phyloP scores from a whole-genome alignment of 2,888 invertebrate species.

The Eurois occulta region DNA sequence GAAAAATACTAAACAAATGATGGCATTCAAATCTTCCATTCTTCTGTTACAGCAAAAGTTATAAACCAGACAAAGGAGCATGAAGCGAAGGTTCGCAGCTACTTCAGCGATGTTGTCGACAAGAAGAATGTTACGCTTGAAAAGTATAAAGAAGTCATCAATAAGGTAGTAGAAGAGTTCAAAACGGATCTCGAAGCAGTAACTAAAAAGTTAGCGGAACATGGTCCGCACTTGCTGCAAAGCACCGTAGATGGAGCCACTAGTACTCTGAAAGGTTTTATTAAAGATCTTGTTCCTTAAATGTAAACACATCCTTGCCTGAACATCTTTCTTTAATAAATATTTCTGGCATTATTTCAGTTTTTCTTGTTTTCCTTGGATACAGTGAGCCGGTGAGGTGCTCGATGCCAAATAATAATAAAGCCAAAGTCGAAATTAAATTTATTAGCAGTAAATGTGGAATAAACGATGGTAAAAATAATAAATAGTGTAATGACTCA shows the following conservation, averaged over 20 bases:
- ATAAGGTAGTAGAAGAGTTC: slow-evolving; percentile 70
- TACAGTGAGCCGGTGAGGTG: too few relatives aligned
- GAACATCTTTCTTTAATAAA: not conserved
- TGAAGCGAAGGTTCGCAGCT: slow-evolving; percentile 35
- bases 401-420: too few relatives aligned
- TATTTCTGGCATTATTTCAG: not conserved
- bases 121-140: slow-evolving; percentile 60
- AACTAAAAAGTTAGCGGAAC: slow-evolving; percentile 64
- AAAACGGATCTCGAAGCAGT: slow-evolving; percentile 70
- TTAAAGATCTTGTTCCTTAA: slow-evolving; percentile 17
- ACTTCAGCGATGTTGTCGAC: slow-evolving; percentile 54
- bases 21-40: not conserved
- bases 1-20: not conserved
- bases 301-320: not conserved
- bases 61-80: slow-evolving; percentile 51
- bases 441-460: too few relatives aligned
- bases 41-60: slow-evolving; percentile 52
- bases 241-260: slow-evolving; percentile 67
- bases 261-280: not conserved
- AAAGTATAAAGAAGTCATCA: slow-evolving; percentile 73
- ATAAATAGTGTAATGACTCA: too few relatives aligned
- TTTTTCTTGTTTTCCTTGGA: not conserved
- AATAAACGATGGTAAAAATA: too few relatives aligned
- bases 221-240: slow-evolving; percentile 68
- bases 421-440: too few relatives aligned